A percentile compares a stretch with the other conserved stretches of the same genome.
Evolutionary conservation across 2,113 vertebrate genomes (phyloP).

Genomic region (Podarcis raffonei): DNA sequence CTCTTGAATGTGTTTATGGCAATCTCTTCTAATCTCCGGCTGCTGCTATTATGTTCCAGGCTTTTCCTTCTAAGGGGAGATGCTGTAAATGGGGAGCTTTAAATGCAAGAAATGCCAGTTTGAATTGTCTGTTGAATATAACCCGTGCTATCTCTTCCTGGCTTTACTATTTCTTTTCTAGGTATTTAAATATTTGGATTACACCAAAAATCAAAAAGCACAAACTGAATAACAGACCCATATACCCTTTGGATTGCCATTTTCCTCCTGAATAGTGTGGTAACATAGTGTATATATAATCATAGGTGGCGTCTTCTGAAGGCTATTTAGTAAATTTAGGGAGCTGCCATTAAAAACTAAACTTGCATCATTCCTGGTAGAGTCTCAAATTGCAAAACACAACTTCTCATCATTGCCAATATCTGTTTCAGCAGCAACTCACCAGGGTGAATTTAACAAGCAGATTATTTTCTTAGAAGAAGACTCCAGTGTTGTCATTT

Average conservation of each 20-base stretch:
- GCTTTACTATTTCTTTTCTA: not conserved
- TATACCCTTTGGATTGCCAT: not conserved
- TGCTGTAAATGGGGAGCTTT: no score
- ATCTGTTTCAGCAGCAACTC: not conserved
- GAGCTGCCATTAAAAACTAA: not conserved
- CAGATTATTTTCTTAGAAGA: slow-evolving; percentile 11
- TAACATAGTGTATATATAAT: not conserved
- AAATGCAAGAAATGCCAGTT: no score
- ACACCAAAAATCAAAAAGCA: not conserved
- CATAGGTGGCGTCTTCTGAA: not conserved
- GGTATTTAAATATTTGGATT: not conserved
- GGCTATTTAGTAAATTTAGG: not conserved
- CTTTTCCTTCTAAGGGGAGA: not conserved
- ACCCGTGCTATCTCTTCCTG: no score
- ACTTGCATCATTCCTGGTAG: not conserved
- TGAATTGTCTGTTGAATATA: no score
- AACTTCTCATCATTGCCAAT: not conserved
- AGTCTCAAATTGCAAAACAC: slow-evolving; percentile 10
- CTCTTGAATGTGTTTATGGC: not conserved
- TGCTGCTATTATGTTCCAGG: not conserved
- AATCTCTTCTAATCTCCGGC: not conserved
- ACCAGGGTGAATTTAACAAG: not conserved
- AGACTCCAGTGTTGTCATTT: not conserved
- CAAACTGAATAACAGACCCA: not conserved
- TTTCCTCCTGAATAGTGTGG: no score